Conservation (phyloP, 2,797 vertebrate species). For the Smutsia temminckii region DNA sequence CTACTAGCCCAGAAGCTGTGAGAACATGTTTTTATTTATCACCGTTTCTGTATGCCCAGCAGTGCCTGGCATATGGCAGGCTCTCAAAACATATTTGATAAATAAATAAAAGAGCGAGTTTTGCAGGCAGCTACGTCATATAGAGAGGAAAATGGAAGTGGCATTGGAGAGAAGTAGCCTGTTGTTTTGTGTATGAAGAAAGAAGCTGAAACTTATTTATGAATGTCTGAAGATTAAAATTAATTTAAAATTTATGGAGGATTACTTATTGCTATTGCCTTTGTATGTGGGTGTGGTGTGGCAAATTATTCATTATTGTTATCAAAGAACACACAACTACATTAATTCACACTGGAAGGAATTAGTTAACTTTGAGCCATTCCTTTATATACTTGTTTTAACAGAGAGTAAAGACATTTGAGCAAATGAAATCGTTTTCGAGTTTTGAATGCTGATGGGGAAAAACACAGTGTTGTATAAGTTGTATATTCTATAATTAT, state of each 20-base stretch:
- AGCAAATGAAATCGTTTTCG: not conserved
- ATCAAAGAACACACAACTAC: not conserved
- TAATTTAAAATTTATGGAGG: not conserved
- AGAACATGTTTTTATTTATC: not conserved
- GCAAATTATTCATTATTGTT: slow-evolving; percentile 16
- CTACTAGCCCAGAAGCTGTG: not conserved
- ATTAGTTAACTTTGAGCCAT: not conserved
- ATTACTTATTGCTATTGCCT: not conserved
- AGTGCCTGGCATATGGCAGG: not conserved
- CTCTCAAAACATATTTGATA: not conserved
- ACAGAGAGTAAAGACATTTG: not conserved
- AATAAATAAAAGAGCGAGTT: not conserved
- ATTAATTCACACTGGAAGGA: not conserved
- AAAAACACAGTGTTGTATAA: not conserved
- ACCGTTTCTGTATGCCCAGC: not conserved
- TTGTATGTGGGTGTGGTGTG: not conserved
- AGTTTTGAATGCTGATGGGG: not conserved
- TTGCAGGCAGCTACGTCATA: not conserved
- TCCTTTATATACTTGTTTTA: not conserved
- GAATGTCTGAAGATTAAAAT: slow-evolving; percentile 25
- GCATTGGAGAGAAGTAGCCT: not conserved
- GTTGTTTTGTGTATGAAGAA: not conserved
- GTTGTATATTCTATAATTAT: not conserved
- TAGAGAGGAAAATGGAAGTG: not conserved
- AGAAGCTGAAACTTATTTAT: not conserved